Evolutionary conservation across 2,888 invertebrate genomes (phyloP), one percentile per base, ranked within the genome.

Genomic region (Sphinx pinastri): DNA sequence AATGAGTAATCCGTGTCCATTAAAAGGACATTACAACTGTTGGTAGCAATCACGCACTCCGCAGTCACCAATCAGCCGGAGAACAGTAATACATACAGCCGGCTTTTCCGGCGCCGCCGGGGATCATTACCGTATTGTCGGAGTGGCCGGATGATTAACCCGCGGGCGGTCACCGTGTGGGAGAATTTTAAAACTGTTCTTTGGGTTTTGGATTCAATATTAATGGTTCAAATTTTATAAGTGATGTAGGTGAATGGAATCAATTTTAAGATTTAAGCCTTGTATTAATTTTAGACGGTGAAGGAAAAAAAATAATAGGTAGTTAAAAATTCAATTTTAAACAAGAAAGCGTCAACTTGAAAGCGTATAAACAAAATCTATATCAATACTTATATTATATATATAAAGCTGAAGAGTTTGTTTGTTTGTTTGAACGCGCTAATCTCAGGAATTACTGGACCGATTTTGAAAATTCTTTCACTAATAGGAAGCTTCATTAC

Each of bases 61-160:
- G 14, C 38, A 45, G n/a, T 45, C 60, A 4, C 45, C n/a, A 45
- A 60, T 60, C 60, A 45, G 45, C 0, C 13, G 58, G 13, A 16
- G 60, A 19, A 16, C 47, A 63, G 47, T 63, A 47, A 47, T 19
- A 47, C 47, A 63, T 47, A 60, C 16, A 45, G 45, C 60, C 47
- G n/a, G 45, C 45, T n/a, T 47, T 16, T 47, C 47, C 60, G 60
- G 66, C 70, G 73, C 81, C 76, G 47, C 68, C 69, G 78, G 79
- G 79, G 72, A 76, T 79, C 82, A 86, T 85, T 85, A 86, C 72
- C 75, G 77, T 76, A 84, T 81, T 84, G 83, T 84, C 80, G 74
- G 80, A 87, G 85, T 80, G 77, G 79, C 71, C 75, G 78, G 79
- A 67, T 63, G 45, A 45, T 31, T 60, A 4, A 31, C 31, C 45